Base-by-base conservation (phyloP, 2,888 invertebrate genomes). In the Chymomyza amoena region DNA sequence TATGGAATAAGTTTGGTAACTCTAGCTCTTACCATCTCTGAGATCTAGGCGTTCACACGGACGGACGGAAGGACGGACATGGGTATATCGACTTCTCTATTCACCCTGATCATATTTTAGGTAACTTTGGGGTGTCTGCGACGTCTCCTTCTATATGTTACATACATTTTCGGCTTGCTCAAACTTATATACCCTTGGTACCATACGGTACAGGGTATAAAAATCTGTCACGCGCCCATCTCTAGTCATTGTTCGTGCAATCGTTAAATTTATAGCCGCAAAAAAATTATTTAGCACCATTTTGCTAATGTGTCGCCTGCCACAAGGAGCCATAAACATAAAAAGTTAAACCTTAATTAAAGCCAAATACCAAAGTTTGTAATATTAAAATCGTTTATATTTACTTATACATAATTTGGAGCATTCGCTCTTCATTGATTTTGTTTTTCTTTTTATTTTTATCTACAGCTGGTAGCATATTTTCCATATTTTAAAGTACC, bases 261-360 rank as follows among this genome's bases (percentile, higher is more conserved):
- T 84, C 87, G 84, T 88, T 83, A 81, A 87, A 86, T 85, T 87
- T 87, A 84, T 84, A 75, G 83, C 72, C 68, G 1, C n/a, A 68
- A 76, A 36, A 36, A 60, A 80, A 80, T 86, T 69, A 85, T 86
- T 88, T 84, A 77, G 70, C 79, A 75, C 79, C 77, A 84, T 88
- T 84, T 81, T 70, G 69, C 77, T 84, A 84, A 84, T 88, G 87
- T 77, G 84, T 77, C 77, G 73, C 78, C 70, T 20, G 45, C 50
- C 51, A 13, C 39, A 45, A 45, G 39, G 32, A n/a, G 59, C 68
- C 70, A 73, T 82, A 75, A 77, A 78, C 60, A 67, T 69, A 63
- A 45, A 18, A 62, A 52, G 39, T 45, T 45, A 2, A 54, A 16
- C 36, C 52, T 7, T 13, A 52, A 57, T 15, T 13, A 57, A 51